A percentile compares a stretch with the other conserved stretches of the same genome.
Conservation (phyloP, 2,888 invertebrate genomes). For the Scaptomyza reducta region DNA sequence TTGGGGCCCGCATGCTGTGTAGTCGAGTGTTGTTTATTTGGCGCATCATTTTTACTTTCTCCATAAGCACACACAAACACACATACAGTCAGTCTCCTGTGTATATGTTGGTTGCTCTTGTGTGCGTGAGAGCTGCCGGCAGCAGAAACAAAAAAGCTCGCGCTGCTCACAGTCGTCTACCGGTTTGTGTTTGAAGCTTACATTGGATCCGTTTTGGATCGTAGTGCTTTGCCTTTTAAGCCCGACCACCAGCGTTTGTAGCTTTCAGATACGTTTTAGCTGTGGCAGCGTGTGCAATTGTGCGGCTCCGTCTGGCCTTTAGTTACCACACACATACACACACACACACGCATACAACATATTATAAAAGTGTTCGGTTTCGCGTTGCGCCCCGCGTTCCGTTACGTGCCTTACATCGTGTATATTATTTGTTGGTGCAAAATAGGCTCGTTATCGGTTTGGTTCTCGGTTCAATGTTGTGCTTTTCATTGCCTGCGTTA, state of each 20-base stretch:
- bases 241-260: conserved; percentile 61
- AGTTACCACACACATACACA: not conserved
- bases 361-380: conserved; percentile 19
- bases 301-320: conserved; percentile 43
- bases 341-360: not conserved
- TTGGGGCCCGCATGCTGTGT: conserved; percentile 65
- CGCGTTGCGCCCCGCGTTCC: conserved; percentile 56
- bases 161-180: conserved; percentile 40
- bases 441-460: conserved; percentile 64
- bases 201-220: conserved; percentile 70
- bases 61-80: conserved; percentile 33
- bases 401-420: conserved; percentile 2
- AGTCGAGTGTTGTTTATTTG: conserved; percentile 56
- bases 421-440: conserved; percentile 38
- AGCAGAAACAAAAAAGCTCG: conserved; percentile 38
- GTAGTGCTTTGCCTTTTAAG: conserved; percentile 78
- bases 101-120: conserved; percentile 12
- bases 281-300: conserved; percentile 74
- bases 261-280: conserved; percentile 82
- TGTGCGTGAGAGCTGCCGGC: conserved; percentile 48
- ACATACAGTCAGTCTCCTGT: conserved; percentile 6
- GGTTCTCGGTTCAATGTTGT: conserved; percentile 74
- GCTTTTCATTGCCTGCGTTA: conserved; percentile 77
- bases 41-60: conserved; percentile 71
- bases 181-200: conserved; percentile 64